phyloP scores from a whole-genome alignment of 2,888 invertebrate species.

The Baccha elongata region DNA sequence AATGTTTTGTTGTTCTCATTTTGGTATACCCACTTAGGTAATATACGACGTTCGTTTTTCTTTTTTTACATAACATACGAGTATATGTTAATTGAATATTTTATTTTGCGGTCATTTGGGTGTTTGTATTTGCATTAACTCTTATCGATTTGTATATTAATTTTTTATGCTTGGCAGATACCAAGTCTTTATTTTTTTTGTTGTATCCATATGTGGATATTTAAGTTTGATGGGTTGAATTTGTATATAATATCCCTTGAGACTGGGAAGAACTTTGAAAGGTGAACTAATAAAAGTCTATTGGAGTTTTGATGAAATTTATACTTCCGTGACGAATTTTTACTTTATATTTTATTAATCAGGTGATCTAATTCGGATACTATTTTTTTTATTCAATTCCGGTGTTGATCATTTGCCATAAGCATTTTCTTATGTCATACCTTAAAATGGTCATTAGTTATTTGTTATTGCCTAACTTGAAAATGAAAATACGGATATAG shows the following conservation, averaged over 20 bases:
- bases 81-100: slow-evolving; percentile 67
- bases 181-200: no score
- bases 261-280: slow-evolving; percentile 40
- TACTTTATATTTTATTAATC: slow-evolving; percentile 19
- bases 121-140: neutral
- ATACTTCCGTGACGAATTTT: slow-evolving; percentile 13
- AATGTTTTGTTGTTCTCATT: slow-evolving; percentile 60
- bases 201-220: no score
- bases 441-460: no score
- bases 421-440: no score
- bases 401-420: no score
- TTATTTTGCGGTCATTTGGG: slow-evolving; percentile 52
- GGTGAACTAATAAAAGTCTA: slow-evolving; percentile 38
- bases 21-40: slow-evolving; percentile 53
- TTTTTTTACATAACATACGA: neutral
- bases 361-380: slow-evolving; percentile 17
- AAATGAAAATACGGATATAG: no score
- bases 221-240: slow-evolving; percentile 30
- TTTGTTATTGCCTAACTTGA: no score
- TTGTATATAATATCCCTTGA: slow-evolving; percentile 24
- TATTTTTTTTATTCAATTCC: neutral
- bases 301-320: slow-evolving; percentile 23
- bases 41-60: slow-evolving; percentile 10
- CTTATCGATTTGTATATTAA: slow-evolving; percentile 64
- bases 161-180: slow-evolving; percentile 56